phyloP scores from a whole-genome alignment of 2,888 invertebrate species.

The Tortrix viridana region DNA sequence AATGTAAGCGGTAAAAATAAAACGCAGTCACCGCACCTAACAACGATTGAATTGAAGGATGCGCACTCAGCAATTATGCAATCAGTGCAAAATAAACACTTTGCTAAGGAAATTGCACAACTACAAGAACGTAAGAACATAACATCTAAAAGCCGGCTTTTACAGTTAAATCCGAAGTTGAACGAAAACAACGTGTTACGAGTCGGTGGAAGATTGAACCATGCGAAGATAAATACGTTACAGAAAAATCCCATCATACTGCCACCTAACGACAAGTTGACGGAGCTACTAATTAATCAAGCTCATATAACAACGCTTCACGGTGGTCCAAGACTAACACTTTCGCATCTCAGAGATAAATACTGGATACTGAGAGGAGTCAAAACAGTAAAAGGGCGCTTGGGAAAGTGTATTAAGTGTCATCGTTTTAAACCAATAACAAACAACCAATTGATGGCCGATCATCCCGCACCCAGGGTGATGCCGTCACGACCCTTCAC shows the following conservation, averaged over 20 bases:
- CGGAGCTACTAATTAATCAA: neutral
- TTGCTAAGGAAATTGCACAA: neutral
- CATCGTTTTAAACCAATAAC: constrained; percentile 6
- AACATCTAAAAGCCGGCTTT: neutral
- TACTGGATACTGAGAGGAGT: constrained; percentile 33
- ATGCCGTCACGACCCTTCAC: constrained; percentile 30
- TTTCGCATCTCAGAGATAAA: neutral
- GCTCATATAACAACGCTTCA: constrained; percentile 37
- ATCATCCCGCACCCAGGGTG: constrained; percentile 21
- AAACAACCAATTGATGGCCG: constrained; percentile 32
- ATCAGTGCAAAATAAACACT: constrained; percentile 11
- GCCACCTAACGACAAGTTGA: neutral
- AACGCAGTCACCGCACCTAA: neutral
- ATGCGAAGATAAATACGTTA: neutral
- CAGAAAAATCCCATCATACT: constrained; percentile 4
- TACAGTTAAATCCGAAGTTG: constrained; percentile 1
- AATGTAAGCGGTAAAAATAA: constrained; percentile 17
- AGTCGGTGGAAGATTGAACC: constrained; percentile 1
- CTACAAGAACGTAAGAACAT: constrained; percentile 1
- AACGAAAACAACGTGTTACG: neutral
- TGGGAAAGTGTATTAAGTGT: constrained; percentile 30
- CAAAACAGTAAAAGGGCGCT: constrained; percentile 14
- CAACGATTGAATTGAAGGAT: constrained; percentile 18
- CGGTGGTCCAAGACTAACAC: constrained; percentile 25
- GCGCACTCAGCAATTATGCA: constrained; percentile 29